Evolutionary conservation across 2,888 invertebrate species (phyloP).

Genomic region (Malthinus seriepunctatus): DNA sequence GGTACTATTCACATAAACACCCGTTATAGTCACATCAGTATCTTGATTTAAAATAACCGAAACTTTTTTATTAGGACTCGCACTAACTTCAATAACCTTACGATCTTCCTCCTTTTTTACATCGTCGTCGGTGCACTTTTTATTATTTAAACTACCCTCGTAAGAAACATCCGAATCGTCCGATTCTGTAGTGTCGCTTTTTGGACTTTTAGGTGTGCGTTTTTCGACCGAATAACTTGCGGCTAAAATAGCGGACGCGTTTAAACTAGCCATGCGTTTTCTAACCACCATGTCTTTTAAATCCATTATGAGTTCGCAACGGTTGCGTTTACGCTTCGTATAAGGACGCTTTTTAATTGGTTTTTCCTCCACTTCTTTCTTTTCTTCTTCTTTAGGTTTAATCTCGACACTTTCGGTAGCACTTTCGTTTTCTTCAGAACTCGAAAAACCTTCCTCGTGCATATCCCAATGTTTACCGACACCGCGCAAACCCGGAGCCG

Average conservation of each 20-base stretch:
- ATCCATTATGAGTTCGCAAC: slow-evolving; percentile 73
- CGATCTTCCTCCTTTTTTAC: slow-evolving; percentile 60
- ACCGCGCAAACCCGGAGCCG: slow-evolving; percentile 75
- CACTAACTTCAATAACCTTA: slow-evolving; percentile 51
- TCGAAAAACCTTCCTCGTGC: slow-evolving; percentile 68
- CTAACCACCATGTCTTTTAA: slow-evolving; percentile 85
- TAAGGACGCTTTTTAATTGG: slow-evolving; percentile 55
- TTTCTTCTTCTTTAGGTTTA: neutral
- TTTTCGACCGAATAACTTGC: slow-evolving; percentile 82
- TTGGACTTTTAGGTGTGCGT: slow-evolving; percentile 57
- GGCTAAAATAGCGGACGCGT: slow-evolving; percentile 87
- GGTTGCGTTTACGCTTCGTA: slow-evolving; percentile 61
- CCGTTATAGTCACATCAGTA: slow-evolving; percentile 85
- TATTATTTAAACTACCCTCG: slow-evolving; percentile 52
- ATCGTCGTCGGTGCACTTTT: slow-evolving; percentile 51
- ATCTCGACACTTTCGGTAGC: slow-evolving; percentile 7
- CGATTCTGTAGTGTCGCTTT: slow-evolving; percentile 59
- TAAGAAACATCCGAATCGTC: slow-evolving; percentile 56
- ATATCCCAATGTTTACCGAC: slow-evolving; percentile 86
- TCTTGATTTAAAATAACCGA: slow-evolving; percentile 85
- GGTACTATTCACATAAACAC: slow-evolving; percentile 78
- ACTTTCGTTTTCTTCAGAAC: slow-evolving; percentile 47
- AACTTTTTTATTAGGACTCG: slow-evolving; percentile 62
- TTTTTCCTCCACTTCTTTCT: slow-evolving; percentile 36
- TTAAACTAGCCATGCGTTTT: slow-evolving; percentile 89